Base-by-base conservation (phyloP, 2,888 invertebrate species). In the Orchesellides sinensis region DNA sequence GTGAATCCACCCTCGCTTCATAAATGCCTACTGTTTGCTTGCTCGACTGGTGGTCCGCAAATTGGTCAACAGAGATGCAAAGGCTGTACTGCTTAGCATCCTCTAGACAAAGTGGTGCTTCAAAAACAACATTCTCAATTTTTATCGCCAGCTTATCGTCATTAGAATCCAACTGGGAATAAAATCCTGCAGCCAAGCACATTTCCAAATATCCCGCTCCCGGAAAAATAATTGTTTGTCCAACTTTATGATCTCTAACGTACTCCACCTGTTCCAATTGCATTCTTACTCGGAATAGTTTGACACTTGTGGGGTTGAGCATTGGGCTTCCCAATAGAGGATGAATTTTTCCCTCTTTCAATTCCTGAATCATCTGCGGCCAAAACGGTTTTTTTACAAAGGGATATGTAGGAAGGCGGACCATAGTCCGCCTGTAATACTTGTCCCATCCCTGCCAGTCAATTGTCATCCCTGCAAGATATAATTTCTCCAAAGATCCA, bases 201-300 rank as follows among this genome's bases (percentile, higher is more conserved):
- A 78, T 78, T 59, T 83, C 83, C 23, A 61, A 1, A 25, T 29
- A 83, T 3, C 27, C 83, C 0, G 78, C 83, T n/a, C 66, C 83
- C 2, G 83, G 83, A 61, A 68, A 78, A 1, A 83, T 17, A 1
- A 83, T 49, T 12, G 19, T 21, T 1, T 27, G 14, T 6, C 78
- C 83, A 17, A 83, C 73, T 8, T 19, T 29, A 21, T 83, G 83
- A n/a, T 83, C 78, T 40, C 63, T 83, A 2, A 83, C 23, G 35
- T 73, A 83, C 1, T 61, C 49, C 6, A 78, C 27, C 4, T n/a
- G 14, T 8, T 23, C 59, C 2, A 73, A 19, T n/a, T 27, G 25
- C 21, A 83, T n/a, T 2, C 32, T 45, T 2, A 27, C 49, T 17
- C 70, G 70, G 25, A 61, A 83, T 17, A 83, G 47, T 21, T 14